Percentiles rank a stretch among this genome's conserved stretches.
phyloP scores from a whole-genome alignment of 2,113 vertebrate species.

The Cyprinus carpio region DNA sequence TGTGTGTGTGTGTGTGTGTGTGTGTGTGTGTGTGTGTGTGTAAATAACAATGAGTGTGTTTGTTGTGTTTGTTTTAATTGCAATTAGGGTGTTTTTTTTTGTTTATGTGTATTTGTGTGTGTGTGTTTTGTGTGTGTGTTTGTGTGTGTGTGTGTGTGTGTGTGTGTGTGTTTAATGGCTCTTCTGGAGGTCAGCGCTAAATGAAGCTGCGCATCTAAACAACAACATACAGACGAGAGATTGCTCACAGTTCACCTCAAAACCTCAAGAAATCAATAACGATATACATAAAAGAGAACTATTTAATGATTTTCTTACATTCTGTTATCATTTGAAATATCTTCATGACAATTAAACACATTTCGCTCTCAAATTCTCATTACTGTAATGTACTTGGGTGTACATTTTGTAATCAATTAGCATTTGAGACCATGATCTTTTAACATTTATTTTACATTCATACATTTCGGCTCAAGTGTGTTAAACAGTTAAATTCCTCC shows the following conservation, averaged over 20 bases:
- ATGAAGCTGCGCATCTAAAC: background rate
- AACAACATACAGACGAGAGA: background rate
- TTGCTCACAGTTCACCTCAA: background rate
- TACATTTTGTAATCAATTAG: background rate
- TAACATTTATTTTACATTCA: too few species aligned
- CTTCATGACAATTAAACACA: background rate
- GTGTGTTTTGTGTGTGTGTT: background rate
- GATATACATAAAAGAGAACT: background rate
- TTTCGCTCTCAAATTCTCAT: background rate
- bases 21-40: constrained; percentile 3
- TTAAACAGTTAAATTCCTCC: too few species aligned
- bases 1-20: constrained; percentile 8
- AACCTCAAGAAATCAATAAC: background rate
- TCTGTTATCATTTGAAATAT: background rate
- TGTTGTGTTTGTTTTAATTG: background rate
- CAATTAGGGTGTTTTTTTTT: too few species aligned
- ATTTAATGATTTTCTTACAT: background rate
- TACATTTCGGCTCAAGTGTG: too few species aligned
- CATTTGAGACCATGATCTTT: too few species aligned
- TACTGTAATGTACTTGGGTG: background rate
- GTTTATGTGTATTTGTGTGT: too few species aligned
- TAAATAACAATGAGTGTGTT: constrained; percentile 14
- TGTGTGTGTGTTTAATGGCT: background rate
- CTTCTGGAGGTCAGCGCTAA: background rate
- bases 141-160: background rate